Evolutionary conservation across 2,113 vertebrate genomes (phyloP).

Genomic region (Triplophysa siluroides): DNA sequence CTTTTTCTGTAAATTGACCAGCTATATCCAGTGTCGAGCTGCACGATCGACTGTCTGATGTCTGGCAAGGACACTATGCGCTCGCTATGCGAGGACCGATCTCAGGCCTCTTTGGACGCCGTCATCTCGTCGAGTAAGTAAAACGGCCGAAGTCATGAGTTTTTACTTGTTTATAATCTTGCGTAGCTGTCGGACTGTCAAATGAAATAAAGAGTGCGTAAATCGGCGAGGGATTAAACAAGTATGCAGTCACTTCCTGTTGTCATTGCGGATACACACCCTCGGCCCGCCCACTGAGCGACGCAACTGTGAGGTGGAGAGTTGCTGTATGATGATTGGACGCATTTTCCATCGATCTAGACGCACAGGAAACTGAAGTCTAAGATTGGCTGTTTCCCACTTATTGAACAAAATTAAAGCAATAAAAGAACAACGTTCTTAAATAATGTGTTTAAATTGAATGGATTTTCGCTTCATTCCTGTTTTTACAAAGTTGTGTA

Average conservation of each 20-base stretch:
- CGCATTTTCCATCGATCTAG: not conserved
- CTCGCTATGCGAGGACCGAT: not conserved
- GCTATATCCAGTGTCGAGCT: not conserved
- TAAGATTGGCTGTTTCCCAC: not conserved
- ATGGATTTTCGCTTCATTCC: too few relatives aligned
- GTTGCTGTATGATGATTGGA: conserved; percentile 36
- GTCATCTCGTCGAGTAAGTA: not conserved
- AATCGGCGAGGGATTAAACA: conserved; percentile 14
- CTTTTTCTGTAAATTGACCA: not conserved
- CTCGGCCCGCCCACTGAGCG: not conserved
- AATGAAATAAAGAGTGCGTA: not conserved
- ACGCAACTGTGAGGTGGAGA: conserved; percentile 58
- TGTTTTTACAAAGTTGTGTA: too few relatives aligned
- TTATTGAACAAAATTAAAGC: not conserved
- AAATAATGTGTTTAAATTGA: not conserved
- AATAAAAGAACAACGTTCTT: not conserved
- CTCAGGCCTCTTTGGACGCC: conserved; percentile 3
- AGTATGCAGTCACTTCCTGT: conserved; percentile 64
- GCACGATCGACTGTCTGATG: not conserved
- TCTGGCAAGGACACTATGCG: conserved; percentile 29
- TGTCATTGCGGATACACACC: conserved; percentile 49
- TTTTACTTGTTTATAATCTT: not conserved
- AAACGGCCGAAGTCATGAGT: not conserved
- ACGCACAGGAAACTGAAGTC: not conserved
- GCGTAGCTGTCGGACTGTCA: too few relatives aligned